Base-by-base conservation (phyloP, 2,797 vertebrate species). In the Pyrocephalus nanus region DNA sequence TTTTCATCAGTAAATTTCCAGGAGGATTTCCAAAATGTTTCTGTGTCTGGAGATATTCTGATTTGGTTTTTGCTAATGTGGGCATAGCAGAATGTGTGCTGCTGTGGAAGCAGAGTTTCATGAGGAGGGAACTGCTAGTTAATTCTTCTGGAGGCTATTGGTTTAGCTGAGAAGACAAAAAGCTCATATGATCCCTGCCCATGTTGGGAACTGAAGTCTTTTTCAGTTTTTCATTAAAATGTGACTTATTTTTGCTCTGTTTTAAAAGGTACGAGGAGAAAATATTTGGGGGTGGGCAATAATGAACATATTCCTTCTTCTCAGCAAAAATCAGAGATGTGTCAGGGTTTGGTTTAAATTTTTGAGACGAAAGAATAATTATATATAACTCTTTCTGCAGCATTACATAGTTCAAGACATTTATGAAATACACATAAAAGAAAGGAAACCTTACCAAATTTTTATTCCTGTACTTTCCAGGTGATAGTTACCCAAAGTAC, bases 401-500 rank as follows among this genome's bases (percentile, higher is more conserved):
- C 14, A 3, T 71, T 64, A 48, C 23, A 50, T 65, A 40, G 30
- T 48, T 76, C 57, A 57, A 76, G 40, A 18, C 22, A 23, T 51
- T 38, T 55, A 51, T 55, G n/a, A 86, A 65, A 73, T 30, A 75
- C 23, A 34, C 15, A 17, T 36, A 64, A 50, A 38, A 74, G 38
- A 77, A 87, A 32, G 42, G 38, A 42, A 88, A 84, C 9, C 38
- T 64, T 26, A 29, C 17, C 30, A 20, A 47, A 6, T 54, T 69
- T 74, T 86, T 78, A 2, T 51, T 64, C 67, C 42, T 80, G 48
- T 54, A 11, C 76, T 85, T 83, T 83, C 75, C 97, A 99, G 99
- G 98, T 99, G 90, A 98, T 98, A 95, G 99, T 99, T 91, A 99
- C 99, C 30, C 99, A 99, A 98, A 99, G 97, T 83, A 98, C 98